Percentiles rank a stretch among this genome's conserved stretches.
Evolutionary conservation across 2,113 vertebrate species (phyloP).

Genomic region (Pteruthius melanotis): DNA sequence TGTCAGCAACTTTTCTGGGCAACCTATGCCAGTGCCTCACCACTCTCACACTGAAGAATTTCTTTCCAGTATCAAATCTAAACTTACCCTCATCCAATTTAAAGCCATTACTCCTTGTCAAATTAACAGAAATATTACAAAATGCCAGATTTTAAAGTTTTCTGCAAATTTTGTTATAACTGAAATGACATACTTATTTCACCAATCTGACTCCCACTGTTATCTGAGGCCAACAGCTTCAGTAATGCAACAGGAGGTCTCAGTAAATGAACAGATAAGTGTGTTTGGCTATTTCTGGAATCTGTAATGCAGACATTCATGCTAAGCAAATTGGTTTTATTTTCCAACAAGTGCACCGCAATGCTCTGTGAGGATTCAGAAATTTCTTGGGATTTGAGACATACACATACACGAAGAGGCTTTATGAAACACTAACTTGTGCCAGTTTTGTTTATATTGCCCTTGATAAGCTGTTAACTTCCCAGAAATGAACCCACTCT

Average conservation of each 20-base stretch:
- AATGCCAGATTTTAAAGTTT: neutral
- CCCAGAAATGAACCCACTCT: neutral
- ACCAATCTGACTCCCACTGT: neutral
- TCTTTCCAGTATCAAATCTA: neutral
- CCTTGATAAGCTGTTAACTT: neutral
- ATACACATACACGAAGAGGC: accelerated
- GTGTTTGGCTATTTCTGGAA: neutral
- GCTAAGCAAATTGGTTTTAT: neutral
- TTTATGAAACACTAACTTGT: neutral
- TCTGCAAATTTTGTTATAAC: neutral
- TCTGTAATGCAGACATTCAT: neutral
- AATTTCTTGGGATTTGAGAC: neutral
- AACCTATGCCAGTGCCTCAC: neutral
- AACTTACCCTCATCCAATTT: neutral
- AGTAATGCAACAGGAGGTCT: neutral
- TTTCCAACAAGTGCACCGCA: neutral
- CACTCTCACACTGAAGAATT: neutral
- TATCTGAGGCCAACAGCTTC: neutral
- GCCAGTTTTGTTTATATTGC: neutral
- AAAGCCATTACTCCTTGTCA: neutral
- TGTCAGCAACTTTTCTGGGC: neutral
- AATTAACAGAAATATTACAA: neutral
- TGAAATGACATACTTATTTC: neutral
- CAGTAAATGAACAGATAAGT: neutral
- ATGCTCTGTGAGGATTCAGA: neutral